Evolutionary conservation across 1,140 invertebrate species (phyloP), one percentile per base, ranked within the genome.

Genomic region (Drosophila funebris): DNA sequence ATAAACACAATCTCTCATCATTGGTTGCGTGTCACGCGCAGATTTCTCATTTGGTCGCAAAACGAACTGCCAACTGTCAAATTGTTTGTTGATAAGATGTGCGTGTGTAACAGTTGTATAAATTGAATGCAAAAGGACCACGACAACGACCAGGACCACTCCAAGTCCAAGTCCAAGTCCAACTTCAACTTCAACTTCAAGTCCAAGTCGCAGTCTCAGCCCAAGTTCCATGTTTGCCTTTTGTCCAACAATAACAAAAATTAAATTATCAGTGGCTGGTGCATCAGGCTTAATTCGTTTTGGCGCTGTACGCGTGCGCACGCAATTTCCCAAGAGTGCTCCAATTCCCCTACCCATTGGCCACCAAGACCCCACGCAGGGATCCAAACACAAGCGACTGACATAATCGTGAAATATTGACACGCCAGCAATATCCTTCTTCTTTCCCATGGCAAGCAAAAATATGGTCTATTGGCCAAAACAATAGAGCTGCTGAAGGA

Each of bases 381-480:
- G 84, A 7, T 75, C 57, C 62, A 76, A 84, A 84, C 80, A 84
- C 81, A 84, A 73, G 54, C 80, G 68, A 72, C 79, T 88, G 83
- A 89, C 84, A 89, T 89, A 88, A 88, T 88, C 84, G 76, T 89
- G 78, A 89, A 75, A 83, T 89, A 89, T 89, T 83, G 77, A 46
- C 84, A 89, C 84, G 83, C 76, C 27, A 85, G 39, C 24, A 4
- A 22, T 33, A 43, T 52, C 22, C 46, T 53, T 69, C 20, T 27
- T 46, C 1, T 29, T 46, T 36, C 29, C 9, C 48, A 52, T 5
- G n/a, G 20, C 13, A 48, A 14, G 11, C 44, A 13, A n/a, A 48
- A 22, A 27, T 48, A 14, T n/a, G 44, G 22, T 5, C 24, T 6
- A 27, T 27, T 27, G 4, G 4, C 24, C 4, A 27, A 27, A 11